Percentiles rank a stretch among this genome's conserved stretches.
phyloP scores from a whole-genome alignment of 2,888 invertebrate genomes.

The Cecidostiba fungosa region DNA sequence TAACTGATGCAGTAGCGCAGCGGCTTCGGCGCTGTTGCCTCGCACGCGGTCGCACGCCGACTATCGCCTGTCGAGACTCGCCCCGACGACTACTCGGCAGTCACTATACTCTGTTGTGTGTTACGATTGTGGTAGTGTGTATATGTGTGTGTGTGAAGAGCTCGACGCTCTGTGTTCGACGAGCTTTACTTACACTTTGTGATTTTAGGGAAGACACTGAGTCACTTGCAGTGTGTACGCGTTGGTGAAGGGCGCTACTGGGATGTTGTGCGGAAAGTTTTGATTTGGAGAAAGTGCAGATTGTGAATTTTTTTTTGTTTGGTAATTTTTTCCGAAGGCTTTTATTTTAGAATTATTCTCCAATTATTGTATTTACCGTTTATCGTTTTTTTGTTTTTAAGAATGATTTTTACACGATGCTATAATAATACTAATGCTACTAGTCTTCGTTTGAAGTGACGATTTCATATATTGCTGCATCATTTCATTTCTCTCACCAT shows the following conservation, averaged over 20 bases:
- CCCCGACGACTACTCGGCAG: not conserved
- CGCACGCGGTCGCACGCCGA: slow-evolving; percentile 34
- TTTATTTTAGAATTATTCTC: no score
- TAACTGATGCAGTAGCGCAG: not conserved
- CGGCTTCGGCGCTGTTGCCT: not conserved
- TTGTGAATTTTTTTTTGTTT: no score
- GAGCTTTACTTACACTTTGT: not conserved
- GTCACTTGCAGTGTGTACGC: not conserved
- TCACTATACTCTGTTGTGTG: not conserved
- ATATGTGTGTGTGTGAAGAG: not conserved
- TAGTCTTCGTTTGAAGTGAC: no score
- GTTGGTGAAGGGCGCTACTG: not conserved
- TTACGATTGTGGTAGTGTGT: not conserved
- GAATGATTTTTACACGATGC: no score
- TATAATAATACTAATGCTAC: no score
- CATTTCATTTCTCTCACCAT: no score
- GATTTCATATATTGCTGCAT: no score
- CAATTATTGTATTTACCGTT: no score
- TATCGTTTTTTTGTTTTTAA: no score
- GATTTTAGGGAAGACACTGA: slow-evolving; percentile 9
- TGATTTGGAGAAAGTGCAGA: not conserved
- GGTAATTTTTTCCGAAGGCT: no score
- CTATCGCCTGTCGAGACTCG: not conserved
- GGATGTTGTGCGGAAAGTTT: not conserved
- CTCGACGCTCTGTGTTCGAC: not conserved